These are phyloP conservation scores for Melieria picta DNA, from an alignment of 2,888 invertebrate species.

Conservation along the genomic window DNA sequence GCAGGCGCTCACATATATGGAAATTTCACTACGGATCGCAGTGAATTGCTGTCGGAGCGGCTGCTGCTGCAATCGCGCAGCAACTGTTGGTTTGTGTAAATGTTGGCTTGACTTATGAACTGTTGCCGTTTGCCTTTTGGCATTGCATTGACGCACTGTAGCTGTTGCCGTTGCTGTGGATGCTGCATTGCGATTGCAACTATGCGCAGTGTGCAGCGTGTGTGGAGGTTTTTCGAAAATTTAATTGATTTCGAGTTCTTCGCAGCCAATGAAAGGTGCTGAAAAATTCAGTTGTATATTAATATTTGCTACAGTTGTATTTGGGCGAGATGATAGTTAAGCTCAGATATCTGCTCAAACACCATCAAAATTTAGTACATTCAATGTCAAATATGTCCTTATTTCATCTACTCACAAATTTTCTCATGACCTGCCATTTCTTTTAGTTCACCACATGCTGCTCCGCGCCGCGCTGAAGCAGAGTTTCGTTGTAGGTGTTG, in stretches of 20 bases:
- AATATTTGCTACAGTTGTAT: too few species aligned
- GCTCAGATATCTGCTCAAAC: too few species aligned
- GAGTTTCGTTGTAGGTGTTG: slow-evolving; percentile 26
- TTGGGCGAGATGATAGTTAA: too few species aligned
- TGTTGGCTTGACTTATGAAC: slow-evolving; percentile 28
- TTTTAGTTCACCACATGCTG: too few species aligned
- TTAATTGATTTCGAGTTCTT: too few species aligned
- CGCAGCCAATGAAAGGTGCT: too few species aligned
- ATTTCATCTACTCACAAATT: slow-evolving; percentile 36
- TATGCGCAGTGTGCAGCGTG: too few species aligned
- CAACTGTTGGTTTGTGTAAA: neutral
- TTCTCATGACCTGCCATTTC: slow-evolving; percentile 46
- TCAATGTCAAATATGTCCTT: neutral
- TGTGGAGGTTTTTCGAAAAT: too few species aligned
- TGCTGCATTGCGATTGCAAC: too few species aligned
- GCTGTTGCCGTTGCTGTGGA: too few species aligned
- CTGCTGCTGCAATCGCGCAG: slow-evolving; percentile 1
- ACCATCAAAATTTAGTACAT: too few species aligned
- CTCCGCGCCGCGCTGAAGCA: slow-evolving; percentile 27
- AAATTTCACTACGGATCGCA: slow-evolving; percentile 12
- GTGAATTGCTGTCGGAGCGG: slow-evolving; percentile 21
- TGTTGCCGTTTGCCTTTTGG: slow-evolving; percentile 18
- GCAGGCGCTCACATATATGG: slow-evolving; percentile 13
- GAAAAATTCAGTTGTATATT: too few species aligned
- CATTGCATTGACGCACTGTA: neutral